phyloP scores from a whole-genome alignment of 2,888 invertebrate species.

The Brachylomia viminalis region DNA sequence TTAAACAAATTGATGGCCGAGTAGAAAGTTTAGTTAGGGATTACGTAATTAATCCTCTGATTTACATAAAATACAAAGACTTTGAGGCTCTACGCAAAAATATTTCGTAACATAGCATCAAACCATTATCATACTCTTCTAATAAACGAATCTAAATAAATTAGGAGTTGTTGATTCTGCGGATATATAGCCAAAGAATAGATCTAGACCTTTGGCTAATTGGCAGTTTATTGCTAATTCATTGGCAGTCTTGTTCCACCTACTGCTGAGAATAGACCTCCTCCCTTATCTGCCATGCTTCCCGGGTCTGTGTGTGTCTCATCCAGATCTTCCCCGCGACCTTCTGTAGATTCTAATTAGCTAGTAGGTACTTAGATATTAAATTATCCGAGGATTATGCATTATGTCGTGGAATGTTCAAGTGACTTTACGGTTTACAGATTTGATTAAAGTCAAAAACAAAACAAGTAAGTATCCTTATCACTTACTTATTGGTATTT shows the following conservation, averaged over 20 bases:
- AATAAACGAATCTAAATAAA: conserved; percentile 7
- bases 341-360: not conserved
- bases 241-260: too few species aligned
- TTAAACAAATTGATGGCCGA: conserved; percentile 55
- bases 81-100: conserved; percentile 22
- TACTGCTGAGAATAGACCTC: too few species aligned
- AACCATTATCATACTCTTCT: conserved; percentile 16
- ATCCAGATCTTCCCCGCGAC: too few species aligned
- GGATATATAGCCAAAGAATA: not conserved
- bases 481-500: not conserved
- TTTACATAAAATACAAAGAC: conserved; percentile 22
- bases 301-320: too few species aligned
- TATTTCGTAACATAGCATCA: conserved; percentile 9
- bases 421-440: not conserved
- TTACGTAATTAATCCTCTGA: conserved; percentile 44
- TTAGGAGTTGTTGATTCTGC: not conserved
- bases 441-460: not conserved
- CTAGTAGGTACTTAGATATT: not conserved
- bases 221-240: too few species aligned
- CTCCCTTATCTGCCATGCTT: too few species aligned
- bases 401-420: not conserved
- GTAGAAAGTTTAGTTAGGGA: conserved; percentile 49
- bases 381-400: not conserved
- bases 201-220: too few species aligned
- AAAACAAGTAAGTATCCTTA: not conserved